phyloP scores from a whole-genome alignment of 2,113 vertebrate species.

The Stictonetta naevosa region DNA sequence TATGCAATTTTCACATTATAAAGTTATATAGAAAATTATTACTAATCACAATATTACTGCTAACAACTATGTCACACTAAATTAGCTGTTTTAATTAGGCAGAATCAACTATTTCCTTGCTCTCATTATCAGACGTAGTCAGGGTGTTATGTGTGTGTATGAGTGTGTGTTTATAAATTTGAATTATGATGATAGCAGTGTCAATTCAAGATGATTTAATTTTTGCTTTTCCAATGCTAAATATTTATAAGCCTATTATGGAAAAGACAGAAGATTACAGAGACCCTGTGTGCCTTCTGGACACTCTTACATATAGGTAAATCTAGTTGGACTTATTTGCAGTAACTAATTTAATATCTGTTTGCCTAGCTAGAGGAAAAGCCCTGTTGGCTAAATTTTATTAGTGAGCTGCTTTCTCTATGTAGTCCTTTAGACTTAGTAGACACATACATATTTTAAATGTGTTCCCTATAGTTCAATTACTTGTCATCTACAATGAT shows the following conservation, averaged over 20 bases:
- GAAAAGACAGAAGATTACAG: conserved; percentile 12
- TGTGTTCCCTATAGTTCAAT: conserved; percentile 35
- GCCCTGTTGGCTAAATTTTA: conserved; percentile 8
- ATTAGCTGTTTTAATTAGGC: conserved; percentile 74
- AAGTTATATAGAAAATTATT: conserved; percentile 43
- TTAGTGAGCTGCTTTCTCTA: conserved; percentile 3
- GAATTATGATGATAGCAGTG: conserved; percentile 32
- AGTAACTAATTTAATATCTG: conserved; percentile 55
- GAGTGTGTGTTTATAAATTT: neutral
- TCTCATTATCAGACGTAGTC: conserved; percentile 56
- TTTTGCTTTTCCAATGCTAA: conserved; percentile 44
- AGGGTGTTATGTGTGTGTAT: neutral
- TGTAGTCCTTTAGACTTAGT: neutral
- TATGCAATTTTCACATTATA: conserved; percentile 27
- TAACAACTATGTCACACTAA: conserved; percentile 55
- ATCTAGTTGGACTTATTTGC: conserved; percentile 38
- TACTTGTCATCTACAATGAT: conserved; percentile 13
- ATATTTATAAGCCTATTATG: conserved; percentile 65
- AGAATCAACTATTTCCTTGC: conserved; percentile 52
- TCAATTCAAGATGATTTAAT: conserved; percentile 31
- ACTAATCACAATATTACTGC: conserved; percentile 44
- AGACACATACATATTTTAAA: conserved; percentile 14
- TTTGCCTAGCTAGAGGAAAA: conserved; percentile 14
- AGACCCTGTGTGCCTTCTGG: conserved; percentile 8
- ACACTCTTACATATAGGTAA: neutral